Evolutionary conservation across 2,888 invertebrate species (phyloP), one percentile per base, ranked within the genome.

Genomic region (Desoria tigrina): DNA sequence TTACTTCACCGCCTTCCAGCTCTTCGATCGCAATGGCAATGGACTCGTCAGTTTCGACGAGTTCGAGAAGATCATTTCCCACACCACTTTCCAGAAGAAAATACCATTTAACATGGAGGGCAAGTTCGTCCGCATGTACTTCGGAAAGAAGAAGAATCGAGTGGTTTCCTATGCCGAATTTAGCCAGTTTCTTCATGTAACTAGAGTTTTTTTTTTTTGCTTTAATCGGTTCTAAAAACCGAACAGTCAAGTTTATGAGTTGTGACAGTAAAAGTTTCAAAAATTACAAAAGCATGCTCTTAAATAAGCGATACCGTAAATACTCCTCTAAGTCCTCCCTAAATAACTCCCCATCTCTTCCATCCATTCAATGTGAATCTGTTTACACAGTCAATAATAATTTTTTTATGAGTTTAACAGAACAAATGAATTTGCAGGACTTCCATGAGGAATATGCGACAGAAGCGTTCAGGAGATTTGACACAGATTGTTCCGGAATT

Each of bases 381-480:
- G 11, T 32, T 32, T 32, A 32, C 4, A 32, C 6, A 7, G 32
- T 11, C 32, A 32, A 32, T 32, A 7, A 32, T 7, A 32, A 32
- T 32, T 7, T 32, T 32, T 4, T 32, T 11, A 32, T 32, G 4
- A 32, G n/a, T n/a, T n/a, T n/a, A n/a, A n/a, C n/a, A n/a, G n/a
- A n/a, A n/a, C n/a, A n/a, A n/a, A n/a, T n/a, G 16, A 49, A 49
- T 79, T 37, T 49, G 3, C 57, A 83, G 83, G 85, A 86, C 77
- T 86, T 84, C 76, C 84, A 85, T 77, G 85, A 86, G 69, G 85
- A 85, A 73, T 84, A 85, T 78, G 84, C 84, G 21, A 78, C 82
- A 42, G 83, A 84, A 75, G 83, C 83, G 1, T 84, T 84, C 76
- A 78, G 78, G 59, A 79, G 79, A 32, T 81, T 80, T 74, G 85